Percentiles rank a stretch among this genome's conserved stretches.
These are phyloP conservation scores for Sitobion miscanthi DNA, from an alignment of 1,140 invertebrate genomes.

Conservation along the genomic window DNA sequence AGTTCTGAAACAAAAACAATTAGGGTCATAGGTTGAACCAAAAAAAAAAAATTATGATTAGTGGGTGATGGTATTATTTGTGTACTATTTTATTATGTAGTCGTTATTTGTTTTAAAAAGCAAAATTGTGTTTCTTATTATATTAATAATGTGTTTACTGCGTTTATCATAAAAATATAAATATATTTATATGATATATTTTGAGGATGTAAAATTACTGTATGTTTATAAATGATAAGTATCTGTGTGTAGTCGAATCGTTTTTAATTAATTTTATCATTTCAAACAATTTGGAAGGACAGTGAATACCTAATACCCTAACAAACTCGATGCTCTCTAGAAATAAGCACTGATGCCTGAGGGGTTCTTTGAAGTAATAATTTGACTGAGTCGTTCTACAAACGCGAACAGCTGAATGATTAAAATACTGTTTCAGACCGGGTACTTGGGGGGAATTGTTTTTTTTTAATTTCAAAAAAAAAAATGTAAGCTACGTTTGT, in stretches of 20 bases:
- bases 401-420: conserved; percentile 15
- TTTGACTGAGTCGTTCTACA: conserved; percentile 11
- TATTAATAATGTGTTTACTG: not conserved
- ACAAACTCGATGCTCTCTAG: not conserved
- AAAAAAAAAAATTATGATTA: no score
- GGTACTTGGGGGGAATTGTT: not conserved
- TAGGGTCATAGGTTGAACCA: no score
- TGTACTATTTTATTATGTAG: no score
- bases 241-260: not conserved
- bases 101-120: not conserved
- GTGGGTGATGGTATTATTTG: no score
- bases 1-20: no score
- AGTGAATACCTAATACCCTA: not conserved
- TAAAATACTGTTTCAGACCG: not conserved
- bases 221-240: not conserved
- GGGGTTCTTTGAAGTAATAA: conserved; percentile 32
- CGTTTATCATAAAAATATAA: not conserved
- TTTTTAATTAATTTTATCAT: conserved; percentile 41
- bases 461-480: conserved; percentile 3
- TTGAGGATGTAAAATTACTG: not conserved
- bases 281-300: conserved; percentile 2
- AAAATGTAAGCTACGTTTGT: not conserved
- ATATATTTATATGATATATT: not conserved
- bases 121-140: not conserved
- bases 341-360: not conserved